Conservation (phyloP, 2,888 invertebrate species). For the Oscheius sp. region DNA sequence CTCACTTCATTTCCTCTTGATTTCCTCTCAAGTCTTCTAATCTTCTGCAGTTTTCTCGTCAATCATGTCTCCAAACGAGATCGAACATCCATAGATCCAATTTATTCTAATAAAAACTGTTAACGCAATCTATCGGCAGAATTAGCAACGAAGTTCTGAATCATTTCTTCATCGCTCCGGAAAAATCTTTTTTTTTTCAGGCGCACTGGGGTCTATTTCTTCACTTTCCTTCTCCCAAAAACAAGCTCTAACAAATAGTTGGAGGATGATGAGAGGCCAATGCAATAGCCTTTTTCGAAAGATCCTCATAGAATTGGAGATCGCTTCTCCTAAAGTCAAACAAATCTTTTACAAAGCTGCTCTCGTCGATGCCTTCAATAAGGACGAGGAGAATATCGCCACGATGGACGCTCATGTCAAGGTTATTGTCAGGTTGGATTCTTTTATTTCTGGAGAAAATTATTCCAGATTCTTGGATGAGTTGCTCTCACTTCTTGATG, state of each 20-base stretch:
- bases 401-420: slow-evolving; percentile 68
- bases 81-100: no score
- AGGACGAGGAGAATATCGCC: slow-evolving; percentile 62
- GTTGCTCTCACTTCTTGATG: slow-evolving; percentile 58
- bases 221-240: slow-evolving; percentile 55
- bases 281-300: slow-evolving; percentile 58
- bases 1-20: no score
- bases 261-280: slow-evolving; percentile 61
- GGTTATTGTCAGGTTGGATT: slow-evolving; percentile 57
- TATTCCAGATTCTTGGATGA: slow-evolving; percentile 67
- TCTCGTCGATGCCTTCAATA: slow-evolving; percentile 68
- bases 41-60: no score
- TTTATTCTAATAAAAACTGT: not conserved
- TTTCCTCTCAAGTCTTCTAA: no score
- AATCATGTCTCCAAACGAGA: no score
- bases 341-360: slow-evolving; percentile 70
- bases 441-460: not conserved
- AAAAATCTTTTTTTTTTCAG: slow-evolving; percentile 36
- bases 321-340: slow-evolving; percentile 67
- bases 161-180: not conserved
- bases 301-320: slow-evolving; percentile 65
- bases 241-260: slow-evolving; percentile 59
- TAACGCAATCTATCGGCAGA: not conserved
- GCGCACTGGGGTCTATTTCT: slow-evolving; percentile 48
- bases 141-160: not conserved